phyloP scores from a whole-genome alignment of 1,140 invertebrate genomes.

The Marisa cornuarietis region DNA sequence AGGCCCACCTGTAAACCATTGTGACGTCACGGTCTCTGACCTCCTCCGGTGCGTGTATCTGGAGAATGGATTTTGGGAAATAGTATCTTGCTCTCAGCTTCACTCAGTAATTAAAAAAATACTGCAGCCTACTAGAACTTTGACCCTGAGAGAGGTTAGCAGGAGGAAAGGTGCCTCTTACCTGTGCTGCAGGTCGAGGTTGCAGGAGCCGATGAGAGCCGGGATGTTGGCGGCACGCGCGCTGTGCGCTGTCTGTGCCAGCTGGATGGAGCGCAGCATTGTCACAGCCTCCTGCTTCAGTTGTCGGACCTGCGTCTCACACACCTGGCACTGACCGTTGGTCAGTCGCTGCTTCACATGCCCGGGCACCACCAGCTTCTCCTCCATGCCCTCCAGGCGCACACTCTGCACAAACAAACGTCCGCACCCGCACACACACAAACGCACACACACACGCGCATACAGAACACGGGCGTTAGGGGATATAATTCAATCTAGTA shows the following conservation, averaged over 20 bases:
- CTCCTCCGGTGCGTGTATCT: too few relatives aligned
- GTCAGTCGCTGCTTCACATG: conserved; percentile 36
- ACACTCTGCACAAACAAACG: conserved; percentile 28
- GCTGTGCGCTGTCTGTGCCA: conserved; percentile 47
- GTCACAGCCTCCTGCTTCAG: conserved; percentile 55
- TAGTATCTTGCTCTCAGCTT: too few relatives aligned
- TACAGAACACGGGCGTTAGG: not conserved
- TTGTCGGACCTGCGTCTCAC: conserved; percentile 48
- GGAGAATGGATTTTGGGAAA: too few relatives aligned
- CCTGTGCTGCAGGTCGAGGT: conserved; percentile 19
- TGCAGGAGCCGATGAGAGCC: conserved; percentile 37
- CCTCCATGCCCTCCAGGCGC: conserved; percentile 39
- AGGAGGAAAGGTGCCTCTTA: not conserved
- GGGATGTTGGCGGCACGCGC: conserved; percentile 23
- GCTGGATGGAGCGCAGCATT: conserved; percentile 60
- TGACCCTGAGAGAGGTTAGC: too few relatives aligned
- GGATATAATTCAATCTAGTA: too few relatives aligned
- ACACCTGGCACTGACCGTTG: conserved; percentile 49
- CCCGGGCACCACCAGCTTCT: conserved; percentile 46
- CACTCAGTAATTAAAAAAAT: too few relatives aligned
- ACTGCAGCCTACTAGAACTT: too few relatives aligned
- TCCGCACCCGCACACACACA: not conserved
- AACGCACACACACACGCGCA: not conserved
- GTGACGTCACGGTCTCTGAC: too few relatives aligned
- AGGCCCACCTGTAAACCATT: too few relatives aligned